phyloP scores from a whole-genome alignment of 2,797 vertebrate genomes.

The Loriculus beryllinus region DNA sequence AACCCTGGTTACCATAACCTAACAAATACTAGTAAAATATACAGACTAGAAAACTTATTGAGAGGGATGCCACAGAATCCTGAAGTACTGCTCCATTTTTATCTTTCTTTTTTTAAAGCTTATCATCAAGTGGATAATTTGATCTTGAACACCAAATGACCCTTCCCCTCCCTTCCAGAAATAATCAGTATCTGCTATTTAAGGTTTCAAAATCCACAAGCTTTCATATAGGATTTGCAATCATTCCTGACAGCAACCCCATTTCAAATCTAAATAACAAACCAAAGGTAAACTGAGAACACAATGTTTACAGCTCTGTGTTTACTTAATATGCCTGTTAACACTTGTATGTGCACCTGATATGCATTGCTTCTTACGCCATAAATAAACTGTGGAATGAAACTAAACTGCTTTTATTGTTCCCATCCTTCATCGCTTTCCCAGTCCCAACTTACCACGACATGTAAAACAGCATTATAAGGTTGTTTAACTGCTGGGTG shows the following conservation, averaged over 20 bases:
- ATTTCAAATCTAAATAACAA: background rate
- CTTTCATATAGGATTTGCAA: background rate
- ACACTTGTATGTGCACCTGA: background rate
- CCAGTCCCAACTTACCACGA: background rate
- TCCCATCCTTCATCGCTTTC: background rate
- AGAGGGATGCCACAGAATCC: background rate
- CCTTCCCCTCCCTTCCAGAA: background rate
- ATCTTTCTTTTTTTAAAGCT: background rate
- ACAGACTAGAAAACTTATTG: background rate
- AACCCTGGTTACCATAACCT: background rate
- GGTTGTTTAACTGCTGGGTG: background rate
- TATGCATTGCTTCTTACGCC: background rate
- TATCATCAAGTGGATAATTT: background rate
- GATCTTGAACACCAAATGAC: background rate
- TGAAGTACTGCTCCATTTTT: background rate
- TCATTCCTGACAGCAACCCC: background rate
- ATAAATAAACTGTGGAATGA: background rate
- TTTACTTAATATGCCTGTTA: background rate
- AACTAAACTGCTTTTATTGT: background rate
- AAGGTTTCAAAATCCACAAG: background rate
- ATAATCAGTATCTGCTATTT: background rate
- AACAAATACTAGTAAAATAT: background rate
- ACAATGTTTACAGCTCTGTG: background rate
- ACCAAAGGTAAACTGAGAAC: background rate
- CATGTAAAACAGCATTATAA: background rate